Conservation (phyloP, 2,797 vertebrate genomes). For the Adelosebastes latens region DNA sequence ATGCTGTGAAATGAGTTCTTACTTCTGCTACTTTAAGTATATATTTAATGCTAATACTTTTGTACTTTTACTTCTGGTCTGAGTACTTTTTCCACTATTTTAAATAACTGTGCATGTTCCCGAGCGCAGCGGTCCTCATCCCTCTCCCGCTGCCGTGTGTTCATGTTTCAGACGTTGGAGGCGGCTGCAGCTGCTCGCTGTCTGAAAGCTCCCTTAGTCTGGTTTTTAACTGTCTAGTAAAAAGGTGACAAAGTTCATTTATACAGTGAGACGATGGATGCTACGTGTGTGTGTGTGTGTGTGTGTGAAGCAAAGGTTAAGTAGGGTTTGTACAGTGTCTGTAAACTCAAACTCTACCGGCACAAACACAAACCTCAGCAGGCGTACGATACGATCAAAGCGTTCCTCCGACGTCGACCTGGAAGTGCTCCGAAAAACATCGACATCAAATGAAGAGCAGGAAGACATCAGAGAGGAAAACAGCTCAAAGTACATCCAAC, state of each 20-base stretch:
- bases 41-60: too few relatives aligned
- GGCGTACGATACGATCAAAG: constrained; percentile 25
- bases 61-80: too few relatives aligned
- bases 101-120: too few relatives aligned
- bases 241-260: neutral
- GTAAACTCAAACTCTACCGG: neutral
- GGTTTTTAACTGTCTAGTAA: neutral
- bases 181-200: neutral
- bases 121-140: too few relatives aligned
- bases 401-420: constrained; percentile 5
- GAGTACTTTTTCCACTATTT: too few relatives aligned
- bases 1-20: too few relatives aligned
- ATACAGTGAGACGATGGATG: neutral
- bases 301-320: constrained; percentile 24
- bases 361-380: constrained; percentile 31
- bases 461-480: constrained; percentile 34
- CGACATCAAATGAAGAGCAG: constrained; percentile 29
- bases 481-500: constrained; percentile 22
- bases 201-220: neutral
- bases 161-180: too few relatives aligned
- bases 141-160: too few relatives aligned
- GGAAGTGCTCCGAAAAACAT: constrained; percentile 25
- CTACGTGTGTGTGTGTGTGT: neutral
- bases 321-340: constrained; percentile 2
- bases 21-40: too few relatives aligned